Conservation (phyloP, 2,888 invertebrate species). For the Anthophora plumipes region DNA sequence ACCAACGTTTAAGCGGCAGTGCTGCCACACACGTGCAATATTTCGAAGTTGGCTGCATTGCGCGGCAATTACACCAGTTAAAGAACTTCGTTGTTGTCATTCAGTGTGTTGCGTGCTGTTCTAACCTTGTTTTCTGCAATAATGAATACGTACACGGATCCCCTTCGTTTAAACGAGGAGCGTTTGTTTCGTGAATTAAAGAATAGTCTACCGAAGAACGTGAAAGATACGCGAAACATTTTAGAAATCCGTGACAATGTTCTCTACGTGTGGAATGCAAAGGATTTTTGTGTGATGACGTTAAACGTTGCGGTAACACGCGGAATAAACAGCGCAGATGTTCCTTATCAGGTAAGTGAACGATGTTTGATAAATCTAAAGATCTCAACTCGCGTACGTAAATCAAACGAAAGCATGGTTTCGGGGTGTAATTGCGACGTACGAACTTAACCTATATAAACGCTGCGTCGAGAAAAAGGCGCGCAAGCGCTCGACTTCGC, state of each 20-base stretch:
- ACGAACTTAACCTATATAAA: constrained; percentile 34
- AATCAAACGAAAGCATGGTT: neutral
- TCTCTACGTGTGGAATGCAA: constrained; percentile 89
- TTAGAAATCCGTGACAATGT: constrained; percentile 88
- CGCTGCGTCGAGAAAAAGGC: neutral
- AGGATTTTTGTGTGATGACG: constrained; percentile 88
- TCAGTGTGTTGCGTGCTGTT: constrained; percentile 36
- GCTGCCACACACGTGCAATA: constrained; percentile 3
- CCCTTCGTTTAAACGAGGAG: constrained; percentile 87
- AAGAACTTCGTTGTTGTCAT: constrained; percentile 79
- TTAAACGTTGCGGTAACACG: constrained; percentile 87
- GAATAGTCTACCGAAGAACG: constrained; percentile 86
- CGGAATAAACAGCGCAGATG: constrained; percentile 85
- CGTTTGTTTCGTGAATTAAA: constrained; percentile 88
- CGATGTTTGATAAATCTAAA: neutral
- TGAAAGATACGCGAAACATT: constrained; percentile 87
- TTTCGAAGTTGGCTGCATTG: constrained; percentile 50
- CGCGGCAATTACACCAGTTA: constrained; percentile 37
- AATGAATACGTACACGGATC: constrained; percentile 87
- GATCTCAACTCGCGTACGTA: too few species aligned
- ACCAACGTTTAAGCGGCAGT: neutral
- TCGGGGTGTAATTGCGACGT: neutral
- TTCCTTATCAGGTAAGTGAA: constrained; percentile 87
- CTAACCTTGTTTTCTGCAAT: constrained; percentile 47
- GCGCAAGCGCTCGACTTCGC: constrained; percentile 28